Evolutionary conservation across 2,888 invertebrate genomes (phyloP), one percentile per base, ranked within the genome.

Genomic region (Colostygia pectinataria): DNA sequence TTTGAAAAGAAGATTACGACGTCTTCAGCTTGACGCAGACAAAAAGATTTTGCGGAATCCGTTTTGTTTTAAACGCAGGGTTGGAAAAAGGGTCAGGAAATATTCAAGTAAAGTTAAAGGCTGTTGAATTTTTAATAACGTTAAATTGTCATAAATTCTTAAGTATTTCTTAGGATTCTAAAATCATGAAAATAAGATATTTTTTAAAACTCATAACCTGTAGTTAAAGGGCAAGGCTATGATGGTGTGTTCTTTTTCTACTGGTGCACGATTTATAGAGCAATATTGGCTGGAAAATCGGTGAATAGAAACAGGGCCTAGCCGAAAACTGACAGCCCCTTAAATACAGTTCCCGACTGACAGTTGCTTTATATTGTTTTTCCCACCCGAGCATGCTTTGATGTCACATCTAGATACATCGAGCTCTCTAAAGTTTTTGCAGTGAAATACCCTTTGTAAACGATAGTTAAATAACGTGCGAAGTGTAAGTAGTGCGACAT

Each of bases 31-130:
- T 77, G 80, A 76, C 67, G 67, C 60, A 65, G 69, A 79, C 71
- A 76, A 78, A 80, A 83, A 81, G 75, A 77, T 77, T 74, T 72
- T 45, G 61, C 45, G 63, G 71, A 75, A 76, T 76, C 66, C 70
- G 64, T 68, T 75, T 61, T 66, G 61, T 65, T 62, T 59, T 54
- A 57, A 43, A 53, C 57, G 59, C 57, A 68, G 72, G 70, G 74
- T 57, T 69, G 70, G 61, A 59, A 55, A 74, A 63, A 70, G 73
- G 75, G 68, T 69, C 59, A 65, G 59, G 65, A 62, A 70, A 73
- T 68, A 73, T 68, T 72, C 65, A 68, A 72, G 66, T 71, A 70
- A 66, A 51, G 51, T 66, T 53, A 55, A 57, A 33, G 18, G 61
- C 55, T 59, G 63, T 66, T 70, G 71, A 68, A 74, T 52, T 75